These are phyloP conservation scores for Heteromyza rotundicornis DNA, from an alignment of 2,888 invertebrate species.

Conservation along the genomic window DNA sequence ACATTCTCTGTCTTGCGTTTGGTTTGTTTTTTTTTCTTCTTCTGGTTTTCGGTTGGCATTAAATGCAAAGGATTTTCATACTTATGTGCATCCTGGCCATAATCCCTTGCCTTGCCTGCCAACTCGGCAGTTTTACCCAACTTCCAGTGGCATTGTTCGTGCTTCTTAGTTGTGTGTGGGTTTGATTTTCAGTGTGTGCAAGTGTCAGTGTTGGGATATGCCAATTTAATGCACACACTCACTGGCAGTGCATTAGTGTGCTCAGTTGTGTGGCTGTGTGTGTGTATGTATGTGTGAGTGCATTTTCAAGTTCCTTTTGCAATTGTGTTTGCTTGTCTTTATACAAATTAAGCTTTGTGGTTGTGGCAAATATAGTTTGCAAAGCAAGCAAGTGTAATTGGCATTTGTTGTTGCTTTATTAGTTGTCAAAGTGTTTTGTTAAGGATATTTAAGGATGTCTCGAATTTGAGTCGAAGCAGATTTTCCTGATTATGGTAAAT, in stretches of 20 bases:
- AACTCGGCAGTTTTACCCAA: not conserved
- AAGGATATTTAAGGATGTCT: too few relatives aligned
- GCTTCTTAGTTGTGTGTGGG: slow-evolving; percentile 27
- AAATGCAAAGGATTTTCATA: slow-evolving; percentile 55
- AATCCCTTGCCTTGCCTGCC: slow-evolving; percentile 35
- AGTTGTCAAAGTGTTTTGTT: slow-evolving; percentile 1
- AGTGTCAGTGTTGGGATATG: slow-evolving; percentile 23
- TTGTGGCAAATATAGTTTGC: slow-evolving; percentile 23
- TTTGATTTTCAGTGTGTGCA: not conserved
- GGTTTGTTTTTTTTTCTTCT: not conserved
- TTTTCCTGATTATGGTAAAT: too few relatives aligned
- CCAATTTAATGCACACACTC: slow-evolving; percentile 55
- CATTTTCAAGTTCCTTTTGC: slow-evolving; percentile 49
- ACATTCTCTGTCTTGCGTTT: not conserved
- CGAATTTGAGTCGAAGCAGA: too few relatives aligned
- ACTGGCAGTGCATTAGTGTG: slow-evolving; percentile 54
- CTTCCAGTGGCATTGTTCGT: slow-evolving; percentile 5
- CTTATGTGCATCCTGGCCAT: slow-evolving; percentile 56
- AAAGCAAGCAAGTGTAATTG: slow-evolving; percentile 52
- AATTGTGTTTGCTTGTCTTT: slow-evolving; percentile 55
- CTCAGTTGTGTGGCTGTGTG: slow-evolving; percentile 8
- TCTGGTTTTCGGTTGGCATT: slow-evolving; percentile 42
- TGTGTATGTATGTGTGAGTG: slow-evolving; percentile 11
- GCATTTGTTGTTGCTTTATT: slow-evolving; percentile 38
- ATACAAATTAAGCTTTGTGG: slow-evolving; percentile 53